Conservation (phyloP, 2,797 vertebrate species). For the Enteromius unitaeniatus region DNA sequence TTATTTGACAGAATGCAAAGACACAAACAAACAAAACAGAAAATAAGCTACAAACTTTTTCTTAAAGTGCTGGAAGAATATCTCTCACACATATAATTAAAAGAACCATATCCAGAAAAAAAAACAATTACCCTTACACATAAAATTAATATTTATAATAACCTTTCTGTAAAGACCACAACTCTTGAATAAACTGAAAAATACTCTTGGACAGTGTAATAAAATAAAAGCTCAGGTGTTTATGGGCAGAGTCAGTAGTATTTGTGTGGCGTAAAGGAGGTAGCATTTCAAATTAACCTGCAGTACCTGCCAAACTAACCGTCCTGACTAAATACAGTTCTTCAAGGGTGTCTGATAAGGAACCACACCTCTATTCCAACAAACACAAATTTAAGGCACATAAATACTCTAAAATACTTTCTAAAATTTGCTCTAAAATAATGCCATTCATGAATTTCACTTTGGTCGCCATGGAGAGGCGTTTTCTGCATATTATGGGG, state of each 20-base stretch:
- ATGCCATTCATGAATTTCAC: background rate
- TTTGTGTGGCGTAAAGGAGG: constrained; percentile 45
- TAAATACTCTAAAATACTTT: constrained; percentile 6
- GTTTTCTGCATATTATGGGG: constrained; percentile 14
- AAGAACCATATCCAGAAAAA: background rate
- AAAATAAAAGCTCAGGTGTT: constrained; percentile 8
- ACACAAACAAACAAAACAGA: constrained; percentile 29
- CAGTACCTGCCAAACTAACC: constrained; percentile 4
- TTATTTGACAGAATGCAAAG: constrained; percentile 46
- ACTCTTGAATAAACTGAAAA: background rate
- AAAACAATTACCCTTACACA: background rate
- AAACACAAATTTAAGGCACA: constrained; percentile 38
- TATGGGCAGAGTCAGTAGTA: constrained; percentile 52
- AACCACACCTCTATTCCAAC: constrained; percentile 16
- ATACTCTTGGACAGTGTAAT: background rate
- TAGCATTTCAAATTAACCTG: constrained; percentile 30
- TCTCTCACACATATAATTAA: constrained; percentile 38
- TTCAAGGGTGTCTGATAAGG: background rate
- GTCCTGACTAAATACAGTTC: background rate
- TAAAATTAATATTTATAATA: constrained; percentile 15
- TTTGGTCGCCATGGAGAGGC: background rate
- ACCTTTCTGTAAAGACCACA: background rate
- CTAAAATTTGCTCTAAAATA: constrained; percentile 5
- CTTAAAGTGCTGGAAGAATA: constrained; percentile 59
- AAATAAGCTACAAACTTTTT: constrained; percentile 25